A percentile compares a stretch with the other conserved stretches of the same genome.
Evolutionary conservation across 2,113 vertebrate species (phyloP).

Genomic region (Vanacampus margaritifer): DNA sequence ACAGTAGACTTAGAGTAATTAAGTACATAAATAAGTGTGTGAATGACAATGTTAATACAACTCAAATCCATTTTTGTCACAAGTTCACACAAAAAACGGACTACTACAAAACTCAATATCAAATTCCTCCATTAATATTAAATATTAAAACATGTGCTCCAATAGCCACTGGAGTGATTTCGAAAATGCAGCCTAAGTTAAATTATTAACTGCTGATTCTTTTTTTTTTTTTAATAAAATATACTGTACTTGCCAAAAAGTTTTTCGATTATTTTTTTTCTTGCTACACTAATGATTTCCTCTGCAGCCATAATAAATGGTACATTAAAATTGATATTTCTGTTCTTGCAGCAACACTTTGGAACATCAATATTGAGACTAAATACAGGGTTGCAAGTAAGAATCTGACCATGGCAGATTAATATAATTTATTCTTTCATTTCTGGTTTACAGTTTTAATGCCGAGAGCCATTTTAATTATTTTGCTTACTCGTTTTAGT

Average conservation of each 20-base stretch:
- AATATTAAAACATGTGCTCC: not conserved
- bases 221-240: not conserved
- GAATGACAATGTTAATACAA: not conserved
- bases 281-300: not conserved
- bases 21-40: too few species aligned
- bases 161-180: not conserved
- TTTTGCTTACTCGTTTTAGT: too few species aligned
- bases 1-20: too few species aligned
- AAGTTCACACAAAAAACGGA: not conserved
- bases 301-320: not conserved
- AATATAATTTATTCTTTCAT: too few species aligned
- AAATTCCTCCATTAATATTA: not conserved
- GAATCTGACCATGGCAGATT: not conserved
- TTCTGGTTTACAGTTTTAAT: too few species aligned
- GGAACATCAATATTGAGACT: not conserved
- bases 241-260: not conserved
- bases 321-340: constrained; percentile 2
- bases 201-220: not conserved
- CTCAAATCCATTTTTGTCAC: not conserved
- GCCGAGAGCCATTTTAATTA: too few species aligned
- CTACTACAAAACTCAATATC: not conserved
- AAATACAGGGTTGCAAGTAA: not conserved
- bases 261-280: not conserved
- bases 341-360: not conserved
- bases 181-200: not conserved